Percentiles rank a stretch among this genome's conserved stretches.
phyloP scores from a whole-genome alignment of 2,888 invertebrate species.

The Drosophila cognata region DNA sequence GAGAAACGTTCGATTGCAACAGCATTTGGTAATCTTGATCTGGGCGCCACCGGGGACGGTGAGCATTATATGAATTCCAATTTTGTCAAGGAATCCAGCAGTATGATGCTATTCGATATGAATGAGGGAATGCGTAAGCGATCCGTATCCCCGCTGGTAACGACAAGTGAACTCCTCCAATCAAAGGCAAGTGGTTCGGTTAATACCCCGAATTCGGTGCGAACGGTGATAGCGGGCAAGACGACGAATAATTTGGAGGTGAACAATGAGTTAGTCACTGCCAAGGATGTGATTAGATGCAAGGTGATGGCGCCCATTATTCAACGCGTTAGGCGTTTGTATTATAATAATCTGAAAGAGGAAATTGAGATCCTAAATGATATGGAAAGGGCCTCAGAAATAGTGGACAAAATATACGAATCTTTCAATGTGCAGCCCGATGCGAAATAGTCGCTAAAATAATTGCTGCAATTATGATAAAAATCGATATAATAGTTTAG shows the following conservation, averaged over 20 bases:
- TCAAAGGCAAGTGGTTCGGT: not conserved
- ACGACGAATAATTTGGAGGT: not conserved
- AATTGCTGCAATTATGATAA: not conserved
- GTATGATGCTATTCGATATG: not conserved
- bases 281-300: slow-evolving; percentile 69
- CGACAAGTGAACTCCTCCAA: slow-evolving; percentile 10
- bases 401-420: slow-evolving; percentile 71
- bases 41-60: not conserved
- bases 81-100: slow-evolving; percentile 10
- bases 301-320: slow-evolving; percentile 80
- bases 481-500: not conserved
- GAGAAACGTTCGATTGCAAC: not conserved
- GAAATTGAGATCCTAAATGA: slow-evolving; percentile 79
- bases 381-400: slow-evolving; percentile 69
- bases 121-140: no score
- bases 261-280: not conserved
- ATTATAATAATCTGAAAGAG: slow-evolving; percentile 72
- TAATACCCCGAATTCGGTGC: slow-evolving; percentile 31
- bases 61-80: slow-evolving; percentile 32
- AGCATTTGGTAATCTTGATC: not conserved
- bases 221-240: slow-evolving; percentile 62
- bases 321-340: slow-evolving; percentile 76
- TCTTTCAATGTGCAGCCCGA: not conserved
- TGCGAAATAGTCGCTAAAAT: not conserved
- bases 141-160: not conserved